A percentile compares a stretch with the other conserved stretches of the same genome.
These are phyloP conservation scores for Harpalus rubripes DNA, from an alignment of 2,888 invertebrate genomes.

Conservation along the genomic window DNA sequence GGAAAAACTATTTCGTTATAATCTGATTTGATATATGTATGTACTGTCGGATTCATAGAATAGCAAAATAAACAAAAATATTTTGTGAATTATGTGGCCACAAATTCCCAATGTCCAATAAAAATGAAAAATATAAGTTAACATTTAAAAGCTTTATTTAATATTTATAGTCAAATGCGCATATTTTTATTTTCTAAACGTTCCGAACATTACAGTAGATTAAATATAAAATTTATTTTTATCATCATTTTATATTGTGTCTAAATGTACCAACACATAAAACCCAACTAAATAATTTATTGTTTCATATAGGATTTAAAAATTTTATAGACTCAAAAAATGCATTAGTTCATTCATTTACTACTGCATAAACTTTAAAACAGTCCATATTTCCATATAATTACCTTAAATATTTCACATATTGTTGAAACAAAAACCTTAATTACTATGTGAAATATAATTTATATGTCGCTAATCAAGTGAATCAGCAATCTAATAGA, in stretches of 20 bases:
- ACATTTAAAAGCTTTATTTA: neutral
- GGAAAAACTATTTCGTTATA: too few species aligned
- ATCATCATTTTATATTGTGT: constrained; percentile 19
- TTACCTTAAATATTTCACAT: constrained; percentile 8
- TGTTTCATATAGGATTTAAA: constrained; percentile 25
- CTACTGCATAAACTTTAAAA: constrained; percentile 6
- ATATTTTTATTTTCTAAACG: constrained; percentile 4
- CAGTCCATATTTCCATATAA: neutral
- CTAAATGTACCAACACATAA: constrained; percentile 12
- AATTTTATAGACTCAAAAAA: constrained; percentile 3
- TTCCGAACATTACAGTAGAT: constrained; percentile 1
- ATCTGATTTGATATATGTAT: too few species aligned
- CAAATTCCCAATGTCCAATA: neutral
- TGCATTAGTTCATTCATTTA: neutral
- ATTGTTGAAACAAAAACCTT: constrained; percentile 14
- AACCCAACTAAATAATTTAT: constrained; percentile 29
- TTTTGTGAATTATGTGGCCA: too few species aligned
- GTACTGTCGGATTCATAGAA: too few species aligned
- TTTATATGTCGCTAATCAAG: constrained; percentile 33
- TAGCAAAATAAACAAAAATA: too few species aligned
- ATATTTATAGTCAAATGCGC: neutral
- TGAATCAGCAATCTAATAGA: constrained; percentile 18
- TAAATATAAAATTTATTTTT: constrained; percentile 23
- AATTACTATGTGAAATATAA: constrained; percentile 36
- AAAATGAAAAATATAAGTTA: neutral